Percentiles rank a stretch among this genome's conserved stretches.
These are phyloP conservation scores for Hemistola chrysoprasaria DNA, from an alignment of 2,888 invertebrate species.

Conservation along the genomic window DNA sequence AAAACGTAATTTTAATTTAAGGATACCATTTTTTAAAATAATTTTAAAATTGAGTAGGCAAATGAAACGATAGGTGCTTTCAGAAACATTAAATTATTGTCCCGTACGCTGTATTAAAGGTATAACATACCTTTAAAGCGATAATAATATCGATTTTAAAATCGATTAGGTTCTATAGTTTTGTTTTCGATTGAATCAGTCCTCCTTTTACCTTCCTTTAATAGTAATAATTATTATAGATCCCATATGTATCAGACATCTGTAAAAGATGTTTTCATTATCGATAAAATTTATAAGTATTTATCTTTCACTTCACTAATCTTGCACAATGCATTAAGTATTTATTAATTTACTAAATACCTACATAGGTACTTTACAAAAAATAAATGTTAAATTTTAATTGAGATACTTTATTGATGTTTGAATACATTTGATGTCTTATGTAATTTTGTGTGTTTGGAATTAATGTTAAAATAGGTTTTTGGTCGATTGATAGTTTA, in stretches of 20 bases:
- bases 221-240: constrained; percentile 4
- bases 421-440: constrained; percentile 8
- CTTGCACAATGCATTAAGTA: constrained; percentile 19
- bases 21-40: too few species aligned
- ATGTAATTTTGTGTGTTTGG: constrained; percentile 6
- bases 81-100: constrained; percentile 20
- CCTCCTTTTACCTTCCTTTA: neutral
- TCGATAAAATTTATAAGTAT: constrained; percentile 18
- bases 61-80: constrained; percentile 30
- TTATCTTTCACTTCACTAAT: constrained; percentile 24
- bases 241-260: neutral
- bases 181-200: constrained; percentile 1
- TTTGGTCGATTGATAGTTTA: neutral
- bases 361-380: constrained; percentile 5
- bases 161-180: neutral
- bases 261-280: constrained; percentile 12
- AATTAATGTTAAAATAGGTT: constrained; percentile 3
- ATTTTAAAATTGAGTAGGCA: constrained; percentile 23
- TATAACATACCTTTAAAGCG: too few species aligned
- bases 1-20: too few species aligned
- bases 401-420: constrained; percentile 3
- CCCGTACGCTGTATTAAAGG: too few species aligned
- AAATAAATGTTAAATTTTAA: neutral
- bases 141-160: constrained; percentile 6
- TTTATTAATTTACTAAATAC: constrained; percentile 12